These are phyloP conservation scores for Sinocyclocheilus rhinocerous DNA, from an alignment of 2,113 vertebrate genomes.

Conservation along the genomic window DNA sequence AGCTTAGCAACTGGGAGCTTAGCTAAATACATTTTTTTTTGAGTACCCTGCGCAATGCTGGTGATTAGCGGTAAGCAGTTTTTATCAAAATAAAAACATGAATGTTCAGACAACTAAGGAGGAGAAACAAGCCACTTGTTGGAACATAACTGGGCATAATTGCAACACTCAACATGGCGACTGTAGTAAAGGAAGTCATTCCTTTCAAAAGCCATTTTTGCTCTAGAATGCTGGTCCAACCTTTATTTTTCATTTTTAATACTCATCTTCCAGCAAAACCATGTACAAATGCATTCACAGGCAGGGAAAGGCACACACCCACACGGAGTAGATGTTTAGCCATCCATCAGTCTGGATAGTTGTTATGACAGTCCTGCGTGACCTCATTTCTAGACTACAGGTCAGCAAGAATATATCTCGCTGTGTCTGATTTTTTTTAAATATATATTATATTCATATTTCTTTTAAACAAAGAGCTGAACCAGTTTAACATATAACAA, in stretches of 20 bases:
- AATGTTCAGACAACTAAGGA: too few relatives aligned
- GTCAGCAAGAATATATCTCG: not conserved
- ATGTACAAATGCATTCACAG: not conserved
- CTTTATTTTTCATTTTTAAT: not conserved
- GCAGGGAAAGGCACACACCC: not conserved
- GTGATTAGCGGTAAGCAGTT: too few relatives aligned
- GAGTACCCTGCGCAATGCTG: too few relatives aligned
- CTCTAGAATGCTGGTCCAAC: not conserved
- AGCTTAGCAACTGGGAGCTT: too few relatives aligned
- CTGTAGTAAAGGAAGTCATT: not conserved
- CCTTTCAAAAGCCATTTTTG: not conserved
- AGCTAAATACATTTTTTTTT: too few relatives aligned
- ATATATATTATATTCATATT: too few relatives aligned
- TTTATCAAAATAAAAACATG: too few relatives aligned
- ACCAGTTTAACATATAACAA: not conserved
- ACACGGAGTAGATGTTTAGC: not conserved
- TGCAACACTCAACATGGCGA: not conserved
- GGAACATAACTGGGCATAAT: too few relatives aligned
- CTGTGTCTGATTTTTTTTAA: not conserved
- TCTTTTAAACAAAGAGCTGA: not conserved
- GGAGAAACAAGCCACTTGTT: too few relatives aligned
- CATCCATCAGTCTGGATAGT: constrained; percentile 10
- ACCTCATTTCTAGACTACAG: constrained; percentile 15
- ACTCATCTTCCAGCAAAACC: not conserved
- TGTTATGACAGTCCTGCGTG: constrained; percentile 5